These are phyloP conservation scores for Xylocampa areola DNA, from an alignment of 2,888 invertebrate genomes.

Conservation along the genomic window DNA sequence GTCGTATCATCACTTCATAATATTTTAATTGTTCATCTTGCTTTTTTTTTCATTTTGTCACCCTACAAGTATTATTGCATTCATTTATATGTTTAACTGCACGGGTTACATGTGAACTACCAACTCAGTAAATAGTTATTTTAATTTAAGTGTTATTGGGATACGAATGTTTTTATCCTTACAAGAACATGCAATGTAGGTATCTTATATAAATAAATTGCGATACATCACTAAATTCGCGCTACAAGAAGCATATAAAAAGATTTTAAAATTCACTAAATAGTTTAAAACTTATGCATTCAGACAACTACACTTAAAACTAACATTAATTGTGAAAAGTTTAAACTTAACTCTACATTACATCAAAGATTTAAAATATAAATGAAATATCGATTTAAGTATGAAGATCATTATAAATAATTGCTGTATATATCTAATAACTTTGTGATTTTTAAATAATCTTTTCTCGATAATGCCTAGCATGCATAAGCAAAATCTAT, in stretches of 20 bases:
- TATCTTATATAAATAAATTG: conserved; percentile 29
- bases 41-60: not conserved
- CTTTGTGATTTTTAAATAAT: conserved; percentile 40
- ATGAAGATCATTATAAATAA: conserved; percentile 57
- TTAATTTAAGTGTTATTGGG: conserved; percentile 14
- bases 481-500: conserved; percentile 28
- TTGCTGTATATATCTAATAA: conserved; percentile 40
- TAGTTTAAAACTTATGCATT: conserved; percentile 37
- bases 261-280: conserved; percentile 25
- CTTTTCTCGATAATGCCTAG: conserved; percentile 27
- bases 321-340: conserved; percentile 49
- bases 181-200: conserved; percentile 22
- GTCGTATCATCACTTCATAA: too few relatives aligned
- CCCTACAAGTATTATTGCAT: too few relatives aligned
- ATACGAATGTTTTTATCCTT: conserved; percentile 26
- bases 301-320: conserved; percentile 40
- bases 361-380: conserved; percentile 49
- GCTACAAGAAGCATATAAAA: conserved; percentile 36
- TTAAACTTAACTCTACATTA: conserved; percentile 53
- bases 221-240: conserved; percentile 23
- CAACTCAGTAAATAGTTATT: conserved; percentile 5
- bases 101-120: conserved; percentile 6
- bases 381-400: conserved; percentile 54
- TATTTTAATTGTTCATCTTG: not conserved
- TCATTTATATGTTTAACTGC: conserved; percentile 14